These are phyloP conservation scores for Drosophila kikkawai DNA, from an alignment of 1,140 invertebrate species.

Conservation along the genomic window DNA sequence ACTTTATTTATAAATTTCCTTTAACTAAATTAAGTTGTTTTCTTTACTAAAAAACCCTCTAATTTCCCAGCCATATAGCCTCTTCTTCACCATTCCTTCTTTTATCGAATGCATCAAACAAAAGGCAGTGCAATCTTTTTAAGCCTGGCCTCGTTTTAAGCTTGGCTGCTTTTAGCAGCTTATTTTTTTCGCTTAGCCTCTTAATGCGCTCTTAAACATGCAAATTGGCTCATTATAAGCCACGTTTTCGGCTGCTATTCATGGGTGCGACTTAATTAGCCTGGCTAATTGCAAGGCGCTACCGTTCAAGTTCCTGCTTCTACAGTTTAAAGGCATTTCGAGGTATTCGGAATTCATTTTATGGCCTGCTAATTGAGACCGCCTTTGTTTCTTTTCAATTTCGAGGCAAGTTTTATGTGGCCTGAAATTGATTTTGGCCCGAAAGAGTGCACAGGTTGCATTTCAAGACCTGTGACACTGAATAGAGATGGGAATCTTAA, in stretches of 20 bases:
- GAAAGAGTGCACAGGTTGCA: slow-evolving; percentile 18
- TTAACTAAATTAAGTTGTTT: background rate
- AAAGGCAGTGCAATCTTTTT: slow-evolving; percentile 15
- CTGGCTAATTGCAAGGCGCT: slow-evolving; percentile 73
- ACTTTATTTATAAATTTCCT: background rate
- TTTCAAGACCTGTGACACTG: background rate
- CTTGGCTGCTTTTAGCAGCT: slow-evolving; percentile 27
- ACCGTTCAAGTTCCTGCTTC: slow-evolving; percentile 41
- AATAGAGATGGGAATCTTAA: slow-evolving; percentile 12
- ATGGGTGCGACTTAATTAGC: slow-evolving; percentile 73
- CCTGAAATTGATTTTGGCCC: slow-evolving; percentile 38
- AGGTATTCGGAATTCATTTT: slow-evolving; percentile 15
- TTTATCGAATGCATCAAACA: slow-evolving; percentile 21
- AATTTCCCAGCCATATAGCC: background rate
- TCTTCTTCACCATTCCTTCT: slow-evolving; percentile 1
- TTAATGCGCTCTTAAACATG: slow-evolving; percentile 75
- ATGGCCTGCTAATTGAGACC: slow-evolving; percentile 52
- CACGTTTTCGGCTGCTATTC: slow-evolving; percentile 53
- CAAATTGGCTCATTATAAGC: slow-evolving; percentile 75
- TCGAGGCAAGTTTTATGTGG: slow-evolving; percentile 36
- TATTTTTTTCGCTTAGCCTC: slow-evolving; percentile 13
- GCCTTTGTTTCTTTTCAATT: slow-evolving; percentile 41
- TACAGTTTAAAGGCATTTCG: background rate
- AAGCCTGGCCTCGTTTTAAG: slow-evolving; percentile 45
- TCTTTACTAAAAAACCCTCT: background rate